Conservation (phyloP, 2,888 invertebrate species). For the Bhutanitis thaidina region DNA sequence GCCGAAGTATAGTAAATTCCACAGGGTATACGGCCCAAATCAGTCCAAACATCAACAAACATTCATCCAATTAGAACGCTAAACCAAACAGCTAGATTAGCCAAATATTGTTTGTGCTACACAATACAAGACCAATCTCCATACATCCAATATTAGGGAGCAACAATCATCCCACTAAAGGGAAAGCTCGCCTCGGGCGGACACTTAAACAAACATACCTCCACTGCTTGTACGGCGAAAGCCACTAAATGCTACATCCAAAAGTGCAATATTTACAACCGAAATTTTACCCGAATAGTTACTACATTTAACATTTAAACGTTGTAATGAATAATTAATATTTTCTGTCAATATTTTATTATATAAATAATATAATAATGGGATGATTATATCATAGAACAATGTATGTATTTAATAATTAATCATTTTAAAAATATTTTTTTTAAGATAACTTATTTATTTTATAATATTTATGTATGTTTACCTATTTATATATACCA, state of each 20-base stretch:
- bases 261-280: background rate
- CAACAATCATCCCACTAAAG: constrained; percentile 36
- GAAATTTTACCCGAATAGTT: no score
- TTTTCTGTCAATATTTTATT: no score
- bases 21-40: constrained; percentile 31
- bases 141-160: constrained; percentile 58
- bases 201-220: constrained; percentile 31
- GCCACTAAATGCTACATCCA: background rate
- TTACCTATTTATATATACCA: no score
- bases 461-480: no score
- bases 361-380: no score
- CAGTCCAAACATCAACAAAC: constrained; percentile 43
- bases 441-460: no score
- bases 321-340: no score
- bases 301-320: no score
- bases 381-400: no score
- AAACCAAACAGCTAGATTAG: constrained; percentile 60
- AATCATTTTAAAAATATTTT: no score
- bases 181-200: constrained; percentile 36
- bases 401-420: no score
- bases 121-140: constrained; percentile 60
- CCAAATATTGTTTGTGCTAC: constrained; percentile 64
- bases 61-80: constrained; percentile 58
- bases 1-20: constrained; percentile 22
- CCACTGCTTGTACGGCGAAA: constrained; percentile 21